Percentiles rank a stretch among this genome's conserved stretches.
Evolutionary conservation across 1,140 invertebrate genomes (phyloP).

Genomic region (Epicauta chinensis): DNA sequence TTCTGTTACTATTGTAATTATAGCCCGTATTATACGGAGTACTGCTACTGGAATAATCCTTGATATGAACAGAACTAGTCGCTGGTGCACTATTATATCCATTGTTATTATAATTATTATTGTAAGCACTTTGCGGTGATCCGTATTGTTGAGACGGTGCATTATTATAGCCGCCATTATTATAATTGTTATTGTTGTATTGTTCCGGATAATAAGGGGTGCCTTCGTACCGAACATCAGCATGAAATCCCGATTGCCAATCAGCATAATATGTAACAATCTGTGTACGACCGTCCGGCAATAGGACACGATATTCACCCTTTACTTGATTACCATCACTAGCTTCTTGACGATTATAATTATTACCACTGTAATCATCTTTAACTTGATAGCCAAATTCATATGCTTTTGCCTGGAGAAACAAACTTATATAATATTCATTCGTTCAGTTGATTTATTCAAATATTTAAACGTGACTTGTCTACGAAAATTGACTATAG

Average conservation of each 20-base stretch:
- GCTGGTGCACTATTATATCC: slow-evolving; percentile 14
- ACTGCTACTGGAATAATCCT: slow-evolving; percentile 2
- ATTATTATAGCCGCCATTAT: slow-evolving; percentile 17
- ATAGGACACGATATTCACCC: slow-evolving; percentile 66
- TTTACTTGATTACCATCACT: slow-evolving; percentile 65
- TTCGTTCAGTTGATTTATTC: too few species aligned
- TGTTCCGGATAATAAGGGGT: slow-evolving; percentile 57
- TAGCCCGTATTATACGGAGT: not conserved
- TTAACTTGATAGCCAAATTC: slow-evolving; percentile 74
- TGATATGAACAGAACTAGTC: slow-evolving; percentile 4
- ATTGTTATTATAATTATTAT: slow-evolving; percentile 20
- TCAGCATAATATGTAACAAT: slow-evolving; percentile 72
- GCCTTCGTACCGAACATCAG: slow-evolving; percentile 72
- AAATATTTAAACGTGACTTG: too few species aligned
- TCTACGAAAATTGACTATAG: too few species aligned
- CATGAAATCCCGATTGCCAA: slow-evolving; percentile 70
- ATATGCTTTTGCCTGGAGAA: slow-evolving; percentile 63
- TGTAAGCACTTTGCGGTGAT: slow-evolving; percentile 2
- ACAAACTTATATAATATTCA: too few species aligned
- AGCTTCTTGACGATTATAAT: slow-evolving; percentile 61
- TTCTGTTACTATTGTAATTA: slow-evolving; percentile 2
- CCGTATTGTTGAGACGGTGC: slow-evolving; percentile 13
- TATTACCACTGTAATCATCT: slow-evolving; percentile 64
- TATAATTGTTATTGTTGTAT: slow-evolving; percentile 26
- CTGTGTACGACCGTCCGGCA: slow-evolving; percentile 68